Base-by-base conservation (phyloP, 2,797 vertebrate genomes). In the Chelon auratus region DNA sequence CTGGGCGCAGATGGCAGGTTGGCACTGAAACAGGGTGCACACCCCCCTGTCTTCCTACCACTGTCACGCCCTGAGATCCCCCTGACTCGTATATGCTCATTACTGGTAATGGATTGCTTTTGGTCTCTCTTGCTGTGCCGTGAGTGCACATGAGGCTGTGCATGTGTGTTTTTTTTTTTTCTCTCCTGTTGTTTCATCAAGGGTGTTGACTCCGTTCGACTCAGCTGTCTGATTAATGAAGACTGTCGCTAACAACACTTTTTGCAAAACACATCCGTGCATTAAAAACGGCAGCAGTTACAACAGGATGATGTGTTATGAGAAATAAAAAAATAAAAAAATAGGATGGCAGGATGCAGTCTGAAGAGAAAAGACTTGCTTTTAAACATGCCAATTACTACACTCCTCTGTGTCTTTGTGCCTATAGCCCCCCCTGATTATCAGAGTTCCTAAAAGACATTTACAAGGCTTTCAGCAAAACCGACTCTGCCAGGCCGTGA, bases 1-100 rank as follows among this genome's bases (percentile, higher is more conserved):
- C 86, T 75, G 72, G 78, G 83, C 80, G 81, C 94, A 95, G 92
- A 93, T 94, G 92, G 92, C 86, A 89, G 80, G 62, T 87, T 95
- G 92, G 92, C 92, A 91, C 77, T 48, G 81, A 87, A 86, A 78
- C 72, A 82, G 75, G 64, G 73, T 72, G 66, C 73, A 75, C 70
- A 52, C 80, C 64, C 70, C 73, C 52, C 15, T 4, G 18, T 26
- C 26, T 54, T 2, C 15, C 58, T 62, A 57, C 77, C 50, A 17
- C 78, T 81, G 81, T 89, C 89, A 85, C 74, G 73, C 73, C 68
- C 69, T 3, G 53, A 69, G 60, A 83, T 71, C 72, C 70, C 48
- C 58, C 72, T 45, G 62, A 75, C 83, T 80, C 62, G 45, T 72
- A 67, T 65, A 36, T 45, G 20, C 67, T 87, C 83, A 89, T 89